A percentile compares a stretch with the other conserved stretches of the same genome.
phyloP scores from a whole-genome alignment of 2,888 invertebrate genomes.

The Acanthosoma haemorrhoidale region DNA sequence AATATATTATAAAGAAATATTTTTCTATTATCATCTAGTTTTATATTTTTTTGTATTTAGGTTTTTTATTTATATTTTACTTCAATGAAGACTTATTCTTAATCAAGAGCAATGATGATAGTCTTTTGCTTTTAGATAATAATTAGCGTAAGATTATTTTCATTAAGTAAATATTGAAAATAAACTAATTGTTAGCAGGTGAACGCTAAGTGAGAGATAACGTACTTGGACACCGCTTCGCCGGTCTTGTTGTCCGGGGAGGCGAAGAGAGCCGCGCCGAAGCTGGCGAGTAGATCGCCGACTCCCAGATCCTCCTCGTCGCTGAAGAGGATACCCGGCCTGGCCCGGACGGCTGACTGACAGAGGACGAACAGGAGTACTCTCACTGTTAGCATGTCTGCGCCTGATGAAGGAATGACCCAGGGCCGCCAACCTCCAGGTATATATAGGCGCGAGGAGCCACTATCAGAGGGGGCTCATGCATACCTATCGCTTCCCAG shows the following conservation, averaged over 20 bases:
- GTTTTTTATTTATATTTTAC: no score
- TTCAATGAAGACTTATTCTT: no score
- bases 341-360: not conserved
- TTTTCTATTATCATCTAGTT: no score
- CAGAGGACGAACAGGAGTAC: not conserved
- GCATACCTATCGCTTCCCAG: not conserved
- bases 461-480: not conserved
- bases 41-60: no score
- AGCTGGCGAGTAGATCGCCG: slow-evolving; percentile 6
- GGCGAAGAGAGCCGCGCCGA: slow-evolving; percentile 36
- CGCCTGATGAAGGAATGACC: not conserved
- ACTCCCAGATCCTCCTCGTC: slow-evolving; percentile 22
- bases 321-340: not conserved
- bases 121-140: no score
- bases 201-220: not conserved
- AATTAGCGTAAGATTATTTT: no score
- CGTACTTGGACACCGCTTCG: slow-evolving; percentile 34
- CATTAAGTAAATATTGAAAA: no score
- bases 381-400: not conserved
- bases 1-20: no score
- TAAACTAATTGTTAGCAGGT: no score
- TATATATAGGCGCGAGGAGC: slow-evolving; percentile 1
- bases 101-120: no score
- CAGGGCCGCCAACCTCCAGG: not conserved
- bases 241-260: slow-evolving; percentile 34